These are phyloP conservation scores for Drosophila elegans DNA, from an alignment of 1,140 invertebrate species.

Conservation along the genomic window DNA sequence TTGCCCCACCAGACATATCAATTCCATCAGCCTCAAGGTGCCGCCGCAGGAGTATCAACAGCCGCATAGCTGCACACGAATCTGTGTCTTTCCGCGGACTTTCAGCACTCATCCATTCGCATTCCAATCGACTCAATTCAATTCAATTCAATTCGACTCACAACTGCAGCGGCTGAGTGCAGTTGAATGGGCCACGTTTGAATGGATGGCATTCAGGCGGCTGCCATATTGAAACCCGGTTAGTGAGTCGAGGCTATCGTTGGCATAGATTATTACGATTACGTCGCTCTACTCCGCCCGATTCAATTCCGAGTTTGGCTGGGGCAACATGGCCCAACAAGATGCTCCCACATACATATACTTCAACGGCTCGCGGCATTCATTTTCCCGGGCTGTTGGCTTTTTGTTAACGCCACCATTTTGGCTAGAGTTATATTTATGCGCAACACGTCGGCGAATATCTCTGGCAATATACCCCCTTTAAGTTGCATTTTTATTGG, in stretches of 20 bases:
- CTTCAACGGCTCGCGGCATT: slow-evolving; percentile 15
- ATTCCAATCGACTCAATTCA: slow-evolving; percentile 12
- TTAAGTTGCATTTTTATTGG: slow-evolving; percentile 82
- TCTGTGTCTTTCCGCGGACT: slow-evolving; percentile 19
- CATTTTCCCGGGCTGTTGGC: slow-evolving; percentile 14
- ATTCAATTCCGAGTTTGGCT: slow-evolving; percentile 50
- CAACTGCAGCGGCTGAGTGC: slow-evolving; percentile 35
- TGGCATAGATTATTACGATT: slow-evolving; percentile 46
- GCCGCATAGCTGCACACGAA: slow-evolving; percentile 3
- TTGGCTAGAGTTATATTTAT: slow-evolving; percentile 60
- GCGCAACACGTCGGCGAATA: slow-evolving; percentile 68
- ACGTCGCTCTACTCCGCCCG: slow-evolving; percentile 8
- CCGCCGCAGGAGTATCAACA: background rate
- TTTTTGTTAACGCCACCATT: slow-evolving; percentile 52
- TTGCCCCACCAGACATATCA: background rate
- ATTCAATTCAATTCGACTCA: slow-evolving; percentile 16
- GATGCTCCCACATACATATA: slow-evolving; percentile 7
- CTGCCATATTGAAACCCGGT: slow-evolving; percentile 46
- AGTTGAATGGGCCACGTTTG: slow-evolving; percentile 45
- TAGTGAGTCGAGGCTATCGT: slow-evolving; percentile 32
- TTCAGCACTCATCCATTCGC: background rate
- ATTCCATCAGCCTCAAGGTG: slow-evolving; percentile 5
- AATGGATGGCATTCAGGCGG: slow-evolving; percentile 29
- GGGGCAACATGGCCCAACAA: slow-evolving; percentile 26
- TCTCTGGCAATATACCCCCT: slow-evolving; percentile 72